Evolutionary conservation across 2,113 vertebrate species (phyloP).

Genomic region (Charina bottae): DNA sequence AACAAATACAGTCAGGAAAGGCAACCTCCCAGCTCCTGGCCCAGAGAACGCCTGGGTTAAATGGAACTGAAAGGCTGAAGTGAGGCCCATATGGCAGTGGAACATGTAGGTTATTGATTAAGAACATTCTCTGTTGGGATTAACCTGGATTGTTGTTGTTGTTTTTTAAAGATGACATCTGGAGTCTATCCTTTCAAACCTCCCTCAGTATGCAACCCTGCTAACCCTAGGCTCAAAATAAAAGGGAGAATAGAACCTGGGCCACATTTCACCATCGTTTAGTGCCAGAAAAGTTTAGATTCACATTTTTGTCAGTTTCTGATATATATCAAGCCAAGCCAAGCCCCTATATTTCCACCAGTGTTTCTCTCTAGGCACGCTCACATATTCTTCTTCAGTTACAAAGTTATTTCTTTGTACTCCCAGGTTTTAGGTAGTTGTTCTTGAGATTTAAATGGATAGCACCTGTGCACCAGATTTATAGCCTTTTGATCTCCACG

Average conservation of each 20-base stretch:
- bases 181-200: conserved; percentile 72
- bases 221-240: conserved; percentile 13
- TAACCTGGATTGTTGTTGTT: conserved; percentile 35
- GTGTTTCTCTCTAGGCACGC: conserved; percentile 3
- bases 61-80: conserved; percentile 21
- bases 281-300: conserved; percentile 58
- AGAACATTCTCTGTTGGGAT: conserved; percentile 59
- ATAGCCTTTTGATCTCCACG: conserved; percentile 40
- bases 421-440: conserved; percentile 21
- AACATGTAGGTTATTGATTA: conserved; percentile 73
- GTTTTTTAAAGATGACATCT: conserved; percentile 70
- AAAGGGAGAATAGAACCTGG: conserved; percentile 44
- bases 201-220: conserved; percentile 42
- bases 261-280: conserved; percentile 56
- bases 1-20: conserved; percentile 60
- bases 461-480: conserved; percentile 24
- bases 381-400: conserved; percentile 16
- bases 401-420: conserved; percentile 23
- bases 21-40: conserved; percentile 50
- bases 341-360: conserved; percentile 25
- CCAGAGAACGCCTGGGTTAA: conserved; percentile 69
- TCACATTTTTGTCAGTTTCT: conserved; percentile 67
- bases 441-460: neutral
- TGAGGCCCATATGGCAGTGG: conserved; percentile 20
- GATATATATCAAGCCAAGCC: conserved; percentile 60